Evolutionary conservation across 2,888 invertebrate species (phyloP), one percentile per base, ranked within the genome.

Genomic region (Hirtodrosophila cameraria): DNA sequence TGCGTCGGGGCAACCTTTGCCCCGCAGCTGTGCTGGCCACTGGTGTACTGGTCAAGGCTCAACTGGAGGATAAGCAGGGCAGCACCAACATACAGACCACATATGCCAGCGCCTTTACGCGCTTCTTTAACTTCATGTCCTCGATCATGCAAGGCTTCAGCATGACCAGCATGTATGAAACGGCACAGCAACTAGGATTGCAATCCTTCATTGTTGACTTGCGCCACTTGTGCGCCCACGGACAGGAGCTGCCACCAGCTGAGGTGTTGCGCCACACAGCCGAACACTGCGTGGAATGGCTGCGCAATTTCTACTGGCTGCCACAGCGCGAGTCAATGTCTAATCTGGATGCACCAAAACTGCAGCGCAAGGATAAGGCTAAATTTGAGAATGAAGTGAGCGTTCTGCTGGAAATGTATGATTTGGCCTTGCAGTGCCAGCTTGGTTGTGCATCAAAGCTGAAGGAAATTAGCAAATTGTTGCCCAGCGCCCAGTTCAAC

Each of bases 51-150:
- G 49, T 91, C 1, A 81, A 88, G 31, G 87, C 89, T 1, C 88
- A 88, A 48, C 55, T 90, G 18, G 87, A 89, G 61, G 90, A 91
- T 54, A 46, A 27, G 3, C 23, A 52, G 8, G 53, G 52, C 2
- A 62, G 53, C 2, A 3, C 15, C 0, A 87, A 86, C 9, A 42
- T 90, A 1, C 86, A 88, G 46, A 68, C 72, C 0, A 66, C 87
- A 2, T 91, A 91, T 64, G 84, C 91, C 0, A 87, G 79, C 33
- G 88, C 90, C 3, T 88, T 91, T 23, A 91, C 89, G 0, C 83
- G 90, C 2, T 91, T 91, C 49, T 88, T 89, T 18, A 91, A 91
- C 61, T 91, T 89, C 18, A 91, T 91, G 91, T 90, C 90, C 0
- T 91, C 91, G 1, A 90, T 89, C 5, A 89, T 89, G 75, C 90